Evolutionary conservation across 1,140 invertebrate genomes (phyloP).

Genomic region (Planococcus citri): DNA sequence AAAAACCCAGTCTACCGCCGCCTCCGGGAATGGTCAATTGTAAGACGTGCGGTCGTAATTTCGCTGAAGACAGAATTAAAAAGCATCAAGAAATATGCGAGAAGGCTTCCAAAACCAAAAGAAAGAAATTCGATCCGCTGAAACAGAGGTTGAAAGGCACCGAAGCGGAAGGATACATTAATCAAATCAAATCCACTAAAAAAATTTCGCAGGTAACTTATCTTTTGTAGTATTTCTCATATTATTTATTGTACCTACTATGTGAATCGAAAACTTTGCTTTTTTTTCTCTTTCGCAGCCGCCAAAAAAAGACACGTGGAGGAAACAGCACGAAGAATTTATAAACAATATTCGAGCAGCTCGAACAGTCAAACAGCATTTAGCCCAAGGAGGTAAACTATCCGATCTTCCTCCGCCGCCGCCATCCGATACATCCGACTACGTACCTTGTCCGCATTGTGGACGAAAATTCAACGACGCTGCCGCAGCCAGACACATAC

Average conservation of each 20-base stretch:
- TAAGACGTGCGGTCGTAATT: slow-evolving; percentile 53
- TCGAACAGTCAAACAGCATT: slow-evolving; percentile 68
- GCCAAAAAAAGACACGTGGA: slow-evolving; percentile 64
- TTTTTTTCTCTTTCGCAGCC: slow-evolving; percentile 1
- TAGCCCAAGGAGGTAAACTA: slow-evolving; percentile 73
- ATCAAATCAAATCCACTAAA: slow-evolving; percentile 29
- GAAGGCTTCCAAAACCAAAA: slow-evolving; percentile 58
- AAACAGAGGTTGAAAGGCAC: slow-evolving; percentile 76
- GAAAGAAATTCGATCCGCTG: slow-evolving; percentile 74
- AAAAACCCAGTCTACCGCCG: background rate
- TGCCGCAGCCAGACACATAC: slow-evolving; percentile 85
- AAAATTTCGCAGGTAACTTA: slow-evolving; percentile 32
- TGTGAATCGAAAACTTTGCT: too few relatives aligned
- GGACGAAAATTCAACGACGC: slow-evolving; percentile 68
- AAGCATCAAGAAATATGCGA: slow-evolving; percentile 72
- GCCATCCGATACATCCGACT: slow-evolving; percentile 71
- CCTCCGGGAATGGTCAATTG: slow-evolving; percentile 31
- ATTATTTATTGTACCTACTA: too few relatives aligned
- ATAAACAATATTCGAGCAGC: slow-evolving; percentile 78
- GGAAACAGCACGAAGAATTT: slow-evolving; percentile 85
- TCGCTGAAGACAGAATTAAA: slow-evolving; percentile 60
- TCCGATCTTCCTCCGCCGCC: slow-evolving; percentile 82
- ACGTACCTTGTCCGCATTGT: slow-evolving; percentile 85
- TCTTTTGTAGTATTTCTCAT: background rate
- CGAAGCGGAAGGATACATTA: slow-evolving; percentile 63